Base-by-base conservation (phyloP, 2,797 vertebrate species). In the Clarias fuscus region DNA sequence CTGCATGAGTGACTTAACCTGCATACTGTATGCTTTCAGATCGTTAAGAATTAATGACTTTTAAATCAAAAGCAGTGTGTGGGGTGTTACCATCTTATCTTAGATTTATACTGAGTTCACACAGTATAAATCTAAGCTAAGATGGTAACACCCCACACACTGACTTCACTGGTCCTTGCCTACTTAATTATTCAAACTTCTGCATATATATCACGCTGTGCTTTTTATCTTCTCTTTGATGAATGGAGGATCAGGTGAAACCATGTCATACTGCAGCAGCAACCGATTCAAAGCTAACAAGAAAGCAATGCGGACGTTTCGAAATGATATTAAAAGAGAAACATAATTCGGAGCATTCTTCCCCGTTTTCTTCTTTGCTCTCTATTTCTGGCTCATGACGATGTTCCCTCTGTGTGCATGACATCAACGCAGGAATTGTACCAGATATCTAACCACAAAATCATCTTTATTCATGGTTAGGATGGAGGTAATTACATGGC, bases 151-250 rank as follows among this genome's bases (percentile, higher is more conserved):
- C 33, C 33, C 33, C 33, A 33, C 33, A 4, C 37, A 37, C 72
- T 53, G 43, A 22, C 13, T 80, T 33, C 40, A 65, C 59, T 75
- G 59, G 65, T 86, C 70, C 61, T 22, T 48, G 68, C 27, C 58
- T 86, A 22, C 33, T 75, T 65, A 86, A 75, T 82, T 75, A 82
- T 71, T 73, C 8, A 27, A 37, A 64, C 11, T 14, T n/a, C 68
- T 81, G 24, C 15, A 73, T 48, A 79, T 67, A 43, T 73, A 70
- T 73, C 48, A 79, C 76, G 30, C 24, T 56, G 37, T 14, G 68
- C 37, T 82, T 86, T 73, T 85, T 53, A 72, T 85, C 84, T 79
- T 33, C 37, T 18, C 67, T 64, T 13, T 86, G 78, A 64, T 73
- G 40, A 82, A 86, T 13, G 43, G 27, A 3, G 33, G 20, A 56